Conservation (phyloP, 2,113 vertebrate species). For the Callionymus lyra region DNA sequence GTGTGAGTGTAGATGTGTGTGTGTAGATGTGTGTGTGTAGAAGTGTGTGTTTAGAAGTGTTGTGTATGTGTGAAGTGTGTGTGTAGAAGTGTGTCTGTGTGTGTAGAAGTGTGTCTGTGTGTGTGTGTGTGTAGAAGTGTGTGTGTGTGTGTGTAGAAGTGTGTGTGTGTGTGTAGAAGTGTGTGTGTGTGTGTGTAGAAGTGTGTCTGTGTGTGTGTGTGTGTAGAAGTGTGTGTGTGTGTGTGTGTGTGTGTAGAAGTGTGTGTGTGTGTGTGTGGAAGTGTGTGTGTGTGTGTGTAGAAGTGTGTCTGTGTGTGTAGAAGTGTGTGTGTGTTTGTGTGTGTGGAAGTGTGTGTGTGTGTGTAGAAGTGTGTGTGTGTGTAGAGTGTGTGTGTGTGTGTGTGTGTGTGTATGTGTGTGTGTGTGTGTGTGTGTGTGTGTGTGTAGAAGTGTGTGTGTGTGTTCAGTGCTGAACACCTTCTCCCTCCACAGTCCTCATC, state of each 20-base stretch:
- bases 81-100: too few species aligned
- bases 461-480: background rate
- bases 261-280: background rate
- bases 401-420: background rate
- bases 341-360: too few species aligned
- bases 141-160: background rate
- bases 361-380: background rate
- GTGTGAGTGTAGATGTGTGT: too few species aligned
- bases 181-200: background rate
- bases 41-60: too few species aligned
- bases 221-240: too few species aligned
- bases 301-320: background rate
- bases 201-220: background rate
- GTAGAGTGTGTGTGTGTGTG: background rate
- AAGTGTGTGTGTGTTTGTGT: too few species aligned
- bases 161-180: background rate
- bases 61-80: background rate
- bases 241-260: background rate
- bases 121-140: too few species aligned
- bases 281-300: background rate
- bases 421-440: background rate
- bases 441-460: too few species aligned
- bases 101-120: too few species aligned
- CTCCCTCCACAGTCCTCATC: slow-evolving; percentile 63
- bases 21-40: too few species aligned